A percentile compares a stretch with the other conserved stretches of the same genome.
Conservation (phyloP, 2,113 vertebrate species). For the Anarrhichthys ocellatus region DNA sequence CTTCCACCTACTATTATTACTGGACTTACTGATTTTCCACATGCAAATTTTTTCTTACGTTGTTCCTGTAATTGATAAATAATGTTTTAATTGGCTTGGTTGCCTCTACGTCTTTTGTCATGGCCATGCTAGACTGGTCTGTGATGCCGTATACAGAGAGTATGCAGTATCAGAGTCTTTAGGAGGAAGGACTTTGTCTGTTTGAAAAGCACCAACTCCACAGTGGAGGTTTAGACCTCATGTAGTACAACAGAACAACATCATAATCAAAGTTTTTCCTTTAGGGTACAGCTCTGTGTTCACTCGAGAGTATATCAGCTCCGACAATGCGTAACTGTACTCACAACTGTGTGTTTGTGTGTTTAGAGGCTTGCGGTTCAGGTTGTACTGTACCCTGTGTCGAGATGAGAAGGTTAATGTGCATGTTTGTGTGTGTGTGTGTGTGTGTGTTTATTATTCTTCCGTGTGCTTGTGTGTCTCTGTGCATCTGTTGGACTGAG, state of each 20-base stretch:
- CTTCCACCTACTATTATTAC: background rate
- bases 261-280: slow-evolving; percentile 44
- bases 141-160: background rate
- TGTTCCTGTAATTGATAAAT: background rate
- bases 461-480: slow-evolving; percentile 47
- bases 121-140: background rate
- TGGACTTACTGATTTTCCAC: background rate
- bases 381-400: slow-evolving; percentile 27
- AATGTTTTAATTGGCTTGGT: background rate
- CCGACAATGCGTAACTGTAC: slow-evolving; percentile 18
- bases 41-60: background rate
- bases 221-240: slow-evolving; percentile 9
- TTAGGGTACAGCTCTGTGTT: slow-evolving; percentile 40
- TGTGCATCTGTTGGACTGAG: slow-evolving; percentile 70
- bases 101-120: background rate
- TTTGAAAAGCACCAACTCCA: slow-evolving; percentile 18
- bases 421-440: slow-evolving; percentile 19
- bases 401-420: slow-evolving; percentile 52
- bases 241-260: slow-evolving; percentile 56
- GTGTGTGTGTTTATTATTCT: slow-evolving; percentile 49
- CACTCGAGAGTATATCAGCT: slow-evolving; percentile 46
- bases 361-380: slow-evolving; percentile 33
- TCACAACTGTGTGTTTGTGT: slow-evolving; percentile 41
- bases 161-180: background rate
- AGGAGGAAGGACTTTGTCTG: slow-evolving; percentile 3